A percentile compares a stretch with the other conserved stretches of the same genome.
These are phyloP conservation scores for Xylocampa areola DNA, from an alignment of 2,888 invertebrate species.

Conservation along the genomic window DNA sequence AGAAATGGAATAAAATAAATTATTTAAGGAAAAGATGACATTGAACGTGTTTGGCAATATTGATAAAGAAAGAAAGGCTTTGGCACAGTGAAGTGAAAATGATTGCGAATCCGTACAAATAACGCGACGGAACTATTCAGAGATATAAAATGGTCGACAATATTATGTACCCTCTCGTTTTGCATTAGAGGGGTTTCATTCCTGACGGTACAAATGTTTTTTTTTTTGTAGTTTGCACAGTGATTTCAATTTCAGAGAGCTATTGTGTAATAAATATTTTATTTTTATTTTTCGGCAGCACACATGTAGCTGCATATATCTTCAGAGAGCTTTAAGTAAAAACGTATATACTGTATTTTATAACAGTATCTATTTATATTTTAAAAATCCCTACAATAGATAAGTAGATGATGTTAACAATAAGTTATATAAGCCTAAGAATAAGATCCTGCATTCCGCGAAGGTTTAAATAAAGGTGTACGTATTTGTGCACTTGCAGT, in stretches of 20 bases:
- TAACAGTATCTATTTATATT: too few species aligned
- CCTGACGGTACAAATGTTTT: not conserved
- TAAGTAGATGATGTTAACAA: too few species aligned
- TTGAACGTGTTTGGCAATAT: slow-evolving; percentile 16
- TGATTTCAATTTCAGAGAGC: not conserved
- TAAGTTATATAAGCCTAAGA: too few species aligned
- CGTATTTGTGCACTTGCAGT: too few species aligned
- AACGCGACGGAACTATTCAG: slow-evolving; percentile 8
- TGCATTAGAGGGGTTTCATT: not conserved
- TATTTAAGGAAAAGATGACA: slow-evolving; percentile 30
- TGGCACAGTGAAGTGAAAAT: slow-evolving; percentile 31
- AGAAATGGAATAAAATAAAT: slow-evolving; percentile 43
- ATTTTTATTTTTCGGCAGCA: not conserved
- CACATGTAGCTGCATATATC: not conserved
- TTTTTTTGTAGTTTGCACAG: not conserved
- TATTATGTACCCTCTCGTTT: slow-evolving; percentile 15
- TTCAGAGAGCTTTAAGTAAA: too few species aligned
- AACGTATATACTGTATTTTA: too few species aligned
- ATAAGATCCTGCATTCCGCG: too few species aligned
- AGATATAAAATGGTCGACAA: slow-evolving; percentile 4
- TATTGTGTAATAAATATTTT: not conserved
- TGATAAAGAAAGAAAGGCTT: slow-evolving; percentile 6
- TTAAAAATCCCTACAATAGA: too few species aligned
- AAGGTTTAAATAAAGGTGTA: too few species aligned
- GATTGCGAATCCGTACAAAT: slow-evolving; percentile 18